Base-by-base conservation (phyloP, 1,140 invertebrate genomes). In the Pantala flavescens region DNA sequence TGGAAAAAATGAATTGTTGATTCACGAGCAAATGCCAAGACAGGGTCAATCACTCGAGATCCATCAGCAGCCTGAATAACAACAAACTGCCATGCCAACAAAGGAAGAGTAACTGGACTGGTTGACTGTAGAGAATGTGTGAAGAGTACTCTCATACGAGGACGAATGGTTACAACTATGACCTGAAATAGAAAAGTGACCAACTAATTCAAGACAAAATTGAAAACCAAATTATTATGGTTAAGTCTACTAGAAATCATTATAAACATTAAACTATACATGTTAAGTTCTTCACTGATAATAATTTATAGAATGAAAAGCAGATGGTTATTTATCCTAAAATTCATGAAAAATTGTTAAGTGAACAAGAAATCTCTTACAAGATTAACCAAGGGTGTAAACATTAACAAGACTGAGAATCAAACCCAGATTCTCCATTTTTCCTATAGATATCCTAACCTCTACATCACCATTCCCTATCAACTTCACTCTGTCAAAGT, bases 1-100 rank as follows among this genome's bases (percentile, higher is more conserved):
- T 94, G 91, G 81, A 92, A 95, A 82, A 96, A 96, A 82, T 90
- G 89, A 28, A 96, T 84, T 71, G 88, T 89, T 73, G 87, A 88
- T 75, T 95, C 91, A 72, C 94, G 84, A 0, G 90, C 94, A 81
- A 95, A 91, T 24, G 95, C 95, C 49, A 98, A 83, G 24, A 98
- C 90, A 70, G 94, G 91, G 85, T 92, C 89, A 78, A 95, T 86
- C 76, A 91, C 89, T 78, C 90, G 86, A 78, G 89, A 84, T 71
- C 81, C 80, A 81, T 92, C 87, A 73, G 90, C 86, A 75, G 90
- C 86, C 81, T 95, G 90, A 81, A 97, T 91, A 23, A 95, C 85
- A 63, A 95, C 90, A 85, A 97, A 89, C 84, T 98, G 91, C 96
- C 96, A 98, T 3, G 93, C 90, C 10, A 98, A 82, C 49, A 98